phyloP scores from a whole-genome alignment of 2,888 invertebrate species.

The Colostygia pectinataria region DNA sequence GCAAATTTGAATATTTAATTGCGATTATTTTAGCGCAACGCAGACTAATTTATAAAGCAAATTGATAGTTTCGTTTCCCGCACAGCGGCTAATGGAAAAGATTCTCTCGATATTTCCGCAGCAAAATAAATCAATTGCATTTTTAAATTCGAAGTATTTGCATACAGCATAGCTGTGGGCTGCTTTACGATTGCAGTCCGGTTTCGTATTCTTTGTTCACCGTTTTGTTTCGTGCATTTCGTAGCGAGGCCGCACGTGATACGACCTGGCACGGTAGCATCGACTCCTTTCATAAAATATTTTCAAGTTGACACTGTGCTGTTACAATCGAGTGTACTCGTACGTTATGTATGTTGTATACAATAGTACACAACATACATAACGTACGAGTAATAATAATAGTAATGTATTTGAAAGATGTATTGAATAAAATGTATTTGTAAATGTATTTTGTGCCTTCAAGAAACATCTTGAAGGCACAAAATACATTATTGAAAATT shows the following conservation, averaged over 20 bases:
- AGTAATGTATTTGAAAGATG: too few relatives aligned
- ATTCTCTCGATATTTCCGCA: slow-evolving; percentile 49
- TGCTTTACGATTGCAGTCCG: slow-evolving; percentile 63
- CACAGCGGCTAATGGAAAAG: slow-evolving; percentile 52
- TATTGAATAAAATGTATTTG: too few relatives aligned
- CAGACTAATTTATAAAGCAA: slow-evolving; percentile 67
- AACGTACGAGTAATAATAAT: too few relatives aligned
- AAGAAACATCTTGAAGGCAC: too few relatives aligned
- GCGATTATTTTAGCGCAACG: slow-evolving; percentile 65
- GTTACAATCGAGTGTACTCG: slow-evolving; percentile 46
- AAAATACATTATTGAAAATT: not conserved
- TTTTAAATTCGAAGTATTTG: slow-evolving; percentile 60
- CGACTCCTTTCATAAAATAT: slow-evolving; percentile 67
- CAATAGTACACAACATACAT: too few relatives aligned
- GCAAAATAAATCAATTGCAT: slow-evolving; percentile 58
- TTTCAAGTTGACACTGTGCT: slow-evolving; percentile 64
- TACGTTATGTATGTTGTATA: too few relatives aligned
- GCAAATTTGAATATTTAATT: slow-evolving; percentile 75
- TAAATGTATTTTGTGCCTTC: too few relatives aligned
- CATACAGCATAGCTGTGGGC: slow-evolving; percentile 54
- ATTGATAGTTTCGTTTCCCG: slow-evolving; percentile 56
- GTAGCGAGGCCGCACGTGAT: slow-evolving; percentile 62
- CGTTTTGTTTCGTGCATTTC: slow-evolving; percentile 71
- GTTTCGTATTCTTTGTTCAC: slow-evolving; percentile 66
- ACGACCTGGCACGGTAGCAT: slow-evolving; percentile 51